phyloP scores from a whole-genome alignment of 2,888 invertebrate genomes.

The Drosophila siamana region DNA sequence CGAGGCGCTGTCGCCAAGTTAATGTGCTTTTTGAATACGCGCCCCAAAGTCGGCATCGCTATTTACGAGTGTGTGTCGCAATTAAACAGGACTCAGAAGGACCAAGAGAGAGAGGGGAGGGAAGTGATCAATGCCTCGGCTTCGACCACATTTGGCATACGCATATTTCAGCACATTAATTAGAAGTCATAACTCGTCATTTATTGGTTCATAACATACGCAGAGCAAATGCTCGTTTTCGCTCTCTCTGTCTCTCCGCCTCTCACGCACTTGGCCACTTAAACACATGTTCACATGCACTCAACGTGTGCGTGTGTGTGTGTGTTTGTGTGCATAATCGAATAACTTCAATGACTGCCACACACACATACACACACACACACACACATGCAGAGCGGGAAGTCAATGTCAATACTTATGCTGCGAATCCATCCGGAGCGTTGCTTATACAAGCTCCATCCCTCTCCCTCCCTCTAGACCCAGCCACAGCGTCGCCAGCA shows the following conservation, averaged over 20 bases:
- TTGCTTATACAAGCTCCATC: background rate
- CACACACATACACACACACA: constrained; percentile 25
- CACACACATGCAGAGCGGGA: constrained; percentile 19
- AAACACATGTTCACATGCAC: constrained; percentile 18
- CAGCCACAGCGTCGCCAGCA: background rate
- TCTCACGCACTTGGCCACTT: constrained; percentile 31
- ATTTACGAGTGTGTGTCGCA: constrained; percentile 47
- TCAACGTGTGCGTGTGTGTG: constrained; percentile 33
- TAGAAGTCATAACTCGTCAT: constrained; percentile 73
- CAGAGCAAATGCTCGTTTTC: constrained; percentile 32
- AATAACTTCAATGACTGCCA: constrained; percentile 51
- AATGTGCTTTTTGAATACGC: constrained; percentile 23
- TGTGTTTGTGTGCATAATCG: constrained; percentile 61
- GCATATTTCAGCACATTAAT: constrained; percentile 73
- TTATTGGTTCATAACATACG: constrained; percentile 63
- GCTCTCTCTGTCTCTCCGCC: constrained; percentile 1
- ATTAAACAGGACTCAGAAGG: constrained; percentile 33
- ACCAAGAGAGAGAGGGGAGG: background rate
- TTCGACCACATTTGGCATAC: constrained; percentile 55
- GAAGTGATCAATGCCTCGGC: constrained; percentile 31
- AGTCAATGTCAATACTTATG: constrained; percentile 41
- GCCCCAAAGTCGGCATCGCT: constrained; percentile 23
- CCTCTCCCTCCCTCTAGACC: background rate
- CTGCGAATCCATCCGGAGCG: constrained; percentile 21
- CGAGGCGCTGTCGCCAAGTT: constrained; percentile 24